phyloP scores from a whole-genome alignment of 2,797 vertebrate species.

The Alosa sapidissima region DNA sequence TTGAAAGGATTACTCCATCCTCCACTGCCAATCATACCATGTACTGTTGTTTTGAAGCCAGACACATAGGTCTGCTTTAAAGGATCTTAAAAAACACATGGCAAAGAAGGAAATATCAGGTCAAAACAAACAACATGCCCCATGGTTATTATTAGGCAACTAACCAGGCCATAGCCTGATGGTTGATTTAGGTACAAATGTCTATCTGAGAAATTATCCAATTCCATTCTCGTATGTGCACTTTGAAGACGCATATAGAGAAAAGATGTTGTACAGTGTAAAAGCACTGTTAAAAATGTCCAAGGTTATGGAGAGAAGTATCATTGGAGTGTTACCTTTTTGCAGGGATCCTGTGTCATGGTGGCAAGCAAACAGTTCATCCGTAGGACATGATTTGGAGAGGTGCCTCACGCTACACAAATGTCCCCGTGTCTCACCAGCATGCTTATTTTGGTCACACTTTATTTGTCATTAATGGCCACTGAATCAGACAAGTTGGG shows the following conservation, averaged over 20 bases:
- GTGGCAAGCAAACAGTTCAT: not conserved
- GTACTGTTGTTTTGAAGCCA: slow-evolving; percentile 58
- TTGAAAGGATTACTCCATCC: slow-evolving; percentile 45
- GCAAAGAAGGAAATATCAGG: not conserved
- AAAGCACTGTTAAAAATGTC: not conserved
- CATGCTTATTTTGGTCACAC: not conserved
- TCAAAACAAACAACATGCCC: not conserved
- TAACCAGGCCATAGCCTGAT: not conserved
- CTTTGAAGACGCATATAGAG: too few species aligned
- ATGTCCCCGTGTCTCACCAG: not conserved
- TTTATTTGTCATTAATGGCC: slow-evolving; percentile 3
- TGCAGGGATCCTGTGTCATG: not conserved
- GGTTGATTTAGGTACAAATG: not conserved
- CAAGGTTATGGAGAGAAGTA: not conserved
- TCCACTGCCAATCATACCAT: slow-evolving; percentile 44
- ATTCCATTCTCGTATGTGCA: not conserved
- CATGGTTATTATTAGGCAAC: not conserved
- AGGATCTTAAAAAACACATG: slow-evolving; percentile 29
- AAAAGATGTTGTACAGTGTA: too few species aligned
- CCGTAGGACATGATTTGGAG: not conserved
- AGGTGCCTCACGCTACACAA: slow-evolving; percentile 17
- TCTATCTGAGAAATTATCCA: not conserved
- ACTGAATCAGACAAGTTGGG: not conserved
- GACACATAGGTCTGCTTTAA: slow-evolving; percentile 3
- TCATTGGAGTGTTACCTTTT: not conserved